These are phyloP conservation scores for Lordiphosa fenestrarum DNA, from an alignment of 2,888 invertebrate genomes.

Conservation along the genomic window DNA sequence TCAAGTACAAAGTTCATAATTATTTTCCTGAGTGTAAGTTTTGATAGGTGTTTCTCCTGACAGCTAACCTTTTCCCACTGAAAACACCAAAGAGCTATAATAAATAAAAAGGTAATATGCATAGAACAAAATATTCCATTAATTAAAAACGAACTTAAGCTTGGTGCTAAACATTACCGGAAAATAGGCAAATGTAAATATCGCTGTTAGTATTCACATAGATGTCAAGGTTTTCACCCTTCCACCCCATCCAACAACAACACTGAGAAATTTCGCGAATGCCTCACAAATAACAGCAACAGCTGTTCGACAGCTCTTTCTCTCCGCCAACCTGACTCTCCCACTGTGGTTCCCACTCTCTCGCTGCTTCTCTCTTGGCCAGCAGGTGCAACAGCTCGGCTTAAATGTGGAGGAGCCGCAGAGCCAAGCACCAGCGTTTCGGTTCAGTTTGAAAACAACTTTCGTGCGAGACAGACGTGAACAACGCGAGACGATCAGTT, in stretches of 20 bases:
- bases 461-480: constrained; percentile 73
- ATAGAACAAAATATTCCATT: too few relatives aligned
- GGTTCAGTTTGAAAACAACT: constrained; percentile 71
- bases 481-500: constrained; percentile 16
- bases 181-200: constrained; percentile 3
- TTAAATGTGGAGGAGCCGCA: constrained; percentile 13
- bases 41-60: too few relatives aligned
- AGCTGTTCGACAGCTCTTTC: constrained; percentile 43
- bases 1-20: too few relatives aligned
- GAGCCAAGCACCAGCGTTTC: background rate
- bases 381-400: constrained; percentile 48
- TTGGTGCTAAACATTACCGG: background rate
- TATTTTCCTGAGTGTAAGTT: too few relatives aligned
- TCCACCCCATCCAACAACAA: background rate
- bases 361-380: background rate
- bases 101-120: too few relatives aligned
- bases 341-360: constrained; percentile 4
- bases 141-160: too few relatives aligned
- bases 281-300: constrained; percentile 36
- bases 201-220: constrained; percentile 2
- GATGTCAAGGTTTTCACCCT: constrained; percentile 23
- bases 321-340: constrained; percentile 12
- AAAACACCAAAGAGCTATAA: too few relatives aligned
- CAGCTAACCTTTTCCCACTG: too few relatives aligned
- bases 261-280: constrained; percentile 53